phyloP scores from a whole-genome alignment of 1,140 invertebrate species.

The Drosophila seguyi region DNA sequence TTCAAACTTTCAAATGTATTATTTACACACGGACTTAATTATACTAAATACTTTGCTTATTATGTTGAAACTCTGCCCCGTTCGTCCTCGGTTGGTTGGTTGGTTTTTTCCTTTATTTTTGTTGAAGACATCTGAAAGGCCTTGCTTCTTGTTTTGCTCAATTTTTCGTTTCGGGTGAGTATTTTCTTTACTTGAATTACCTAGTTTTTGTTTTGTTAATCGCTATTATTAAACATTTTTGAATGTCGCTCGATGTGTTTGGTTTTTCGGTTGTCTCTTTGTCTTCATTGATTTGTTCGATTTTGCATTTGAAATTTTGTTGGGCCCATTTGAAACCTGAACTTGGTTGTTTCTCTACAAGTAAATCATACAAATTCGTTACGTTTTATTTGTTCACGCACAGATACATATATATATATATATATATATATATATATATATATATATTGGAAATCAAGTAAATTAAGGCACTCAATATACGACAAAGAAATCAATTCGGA shows the following conservation, averaged over 20 bases:
- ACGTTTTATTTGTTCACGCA: constrained; percentile 28
- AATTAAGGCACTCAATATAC: constrained; percentile 81
- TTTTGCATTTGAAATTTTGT: constrained; percentile 56
- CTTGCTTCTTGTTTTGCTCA: constrained; percentile 5
- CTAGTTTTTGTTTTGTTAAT: constrained; percentile 42
- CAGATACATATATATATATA: constrained; percentile 30
- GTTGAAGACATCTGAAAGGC: constrained; percentile 20
- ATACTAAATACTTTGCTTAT: constrained; percentile 50
- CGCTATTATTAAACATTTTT: constrained; percentile 77
- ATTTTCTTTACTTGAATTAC: constrained; percentile 47
- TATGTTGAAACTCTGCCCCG: constrained; percentile 5
- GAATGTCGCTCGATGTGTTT: constrained; percentile 76
- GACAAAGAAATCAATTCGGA: constrained; percentile 50
- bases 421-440: constrained; percentile 30
- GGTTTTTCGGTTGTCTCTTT: constrained; percentile 39
- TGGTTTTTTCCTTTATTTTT: constrained; percentile 13
- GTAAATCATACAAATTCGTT: constrained; percentile 64
- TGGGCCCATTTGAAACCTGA: constrained; percentile 82
- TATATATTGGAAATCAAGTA: constrained; percentile 53
- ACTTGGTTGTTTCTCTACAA: constrained; percentile 61
- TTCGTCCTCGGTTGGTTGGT: constrained; percentile 15
- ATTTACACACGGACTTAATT: constrained; percentile 72
- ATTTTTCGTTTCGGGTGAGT: constrained; percentile 46
- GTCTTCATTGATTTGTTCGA: constrained; percentile 48
- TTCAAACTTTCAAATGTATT: constrained; percentile 77